A percentile compares a stretch with the other conserved stretches of the same genome.
phyloP scores from a whole-genome alignment of 1,140 invertebrate genomes.

The Drosophila pectinifera region DNA sequence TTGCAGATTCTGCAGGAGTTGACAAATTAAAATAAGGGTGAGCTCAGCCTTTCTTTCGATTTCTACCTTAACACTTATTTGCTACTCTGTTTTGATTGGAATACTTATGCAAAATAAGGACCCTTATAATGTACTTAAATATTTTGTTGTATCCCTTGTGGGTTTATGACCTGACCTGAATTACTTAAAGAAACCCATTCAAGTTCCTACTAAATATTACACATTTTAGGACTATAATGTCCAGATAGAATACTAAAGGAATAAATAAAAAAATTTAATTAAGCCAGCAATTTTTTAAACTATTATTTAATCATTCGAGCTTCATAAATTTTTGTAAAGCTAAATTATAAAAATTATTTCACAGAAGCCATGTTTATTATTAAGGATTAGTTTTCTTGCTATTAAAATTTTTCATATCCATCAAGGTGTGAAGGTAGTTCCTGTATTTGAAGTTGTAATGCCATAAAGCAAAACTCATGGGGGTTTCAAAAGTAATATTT shows the following conservation, averaged over 20 bases:
- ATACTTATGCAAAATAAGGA: background rate
- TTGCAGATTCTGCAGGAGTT: slow-evolving; percentile 37
- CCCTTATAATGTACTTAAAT: too few species aligned
- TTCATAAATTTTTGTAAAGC: background rate
- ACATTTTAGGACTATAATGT: background rate
- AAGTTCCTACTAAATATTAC: background rate
- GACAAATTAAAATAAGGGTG: slow-evolving; percentile 46
- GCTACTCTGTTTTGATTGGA: background rate
- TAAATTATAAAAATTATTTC: too few species aligned
- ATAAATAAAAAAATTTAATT: background rate
- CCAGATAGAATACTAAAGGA: background rate
- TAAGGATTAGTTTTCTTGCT: too few species aligned
- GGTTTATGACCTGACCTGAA: background rate
- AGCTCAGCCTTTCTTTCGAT: slow-evolving; percentile 10
- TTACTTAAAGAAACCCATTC: background rate
- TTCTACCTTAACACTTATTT: slow-evolving; percentile 22
- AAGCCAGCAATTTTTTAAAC: background rate
- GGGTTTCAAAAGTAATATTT: background rate
- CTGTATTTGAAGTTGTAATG: too few species aligned
- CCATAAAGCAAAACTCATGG: too few species aligned
- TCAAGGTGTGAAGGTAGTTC: too few species aligned
- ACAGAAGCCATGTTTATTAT: too few species aligned
- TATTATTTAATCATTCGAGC: background rate
- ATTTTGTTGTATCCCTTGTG: too few species aligned
- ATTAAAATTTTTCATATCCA: too few species aligned